Evolutionary conservation across 2,888 invertebrate species (phyloP).

Genomic region (Acrobeloides nanus): DNA sequence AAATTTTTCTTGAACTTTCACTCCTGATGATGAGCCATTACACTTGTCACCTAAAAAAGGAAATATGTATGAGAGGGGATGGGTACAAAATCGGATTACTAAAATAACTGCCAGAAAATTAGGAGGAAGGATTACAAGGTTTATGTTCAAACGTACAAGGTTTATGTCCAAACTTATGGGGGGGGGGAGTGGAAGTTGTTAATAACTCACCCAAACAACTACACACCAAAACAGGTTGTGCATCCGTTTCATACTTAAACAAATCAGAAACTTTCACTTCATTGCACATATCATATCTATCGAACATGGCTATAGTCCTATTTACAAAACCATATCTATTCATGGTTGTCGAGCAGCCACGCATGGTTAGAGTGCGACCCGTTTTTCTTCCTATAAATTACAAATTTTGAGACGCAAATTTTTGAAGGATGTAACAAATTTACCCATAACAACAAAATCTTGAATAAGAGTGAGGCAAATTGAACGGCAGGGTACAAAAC

Average conservation of each 20-base stretch:
- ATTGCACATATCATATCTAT: slow-evolving; percentile 48
- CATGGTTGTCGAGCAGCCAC: slow-evolving; percentile 46
- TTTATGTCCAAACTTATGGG: too few species aligned
- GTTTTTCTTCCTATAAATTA: slow-evolving; percentile 42
- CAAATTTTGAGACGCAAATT: slow-evolving; percentile 2
- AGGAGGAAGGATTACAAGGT: too few species aligned
- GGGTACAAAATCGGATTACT: too few species aligned
- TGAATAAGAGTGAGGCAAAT: slow-evolving; percentile 50
- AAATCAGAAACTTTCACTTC: slow-evolving; percentile 48
- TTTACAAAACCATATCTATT: slow-evolving; percentile 42
- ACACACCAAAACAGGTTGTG: slow-evolving; percentile 29
- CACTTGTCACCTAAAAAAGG: too few species aligned
- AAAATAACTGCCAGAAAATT: too few species aligned
- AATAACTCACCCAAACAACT: slow-evolving; percentile 48
- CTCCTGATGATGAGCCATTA: too few species aligned
- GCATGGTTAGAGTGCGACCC: slow-evolving; percentile 44
- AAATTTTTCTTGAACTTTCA: too few species aligned
- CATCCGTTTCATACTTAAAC: slow-evolving; percentile 38
- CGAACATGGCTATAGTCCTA: slow-evolving; percentile 48
- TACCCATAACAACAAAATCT: slow-evolving; percentile 46
- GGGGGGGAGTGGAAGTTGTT: too few species aligned
- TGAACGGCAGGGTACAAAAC: slow-evolving; percentile 40
- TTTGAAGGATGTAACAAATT: slow-evolving; percentile 5
- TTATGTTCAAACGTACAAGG: too few species aligned
- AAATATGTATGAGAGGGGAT: too few species aligned